Conservation (phyloP, 2,113 vertebrate species). For the Istiophorus platypterus region DNA sequence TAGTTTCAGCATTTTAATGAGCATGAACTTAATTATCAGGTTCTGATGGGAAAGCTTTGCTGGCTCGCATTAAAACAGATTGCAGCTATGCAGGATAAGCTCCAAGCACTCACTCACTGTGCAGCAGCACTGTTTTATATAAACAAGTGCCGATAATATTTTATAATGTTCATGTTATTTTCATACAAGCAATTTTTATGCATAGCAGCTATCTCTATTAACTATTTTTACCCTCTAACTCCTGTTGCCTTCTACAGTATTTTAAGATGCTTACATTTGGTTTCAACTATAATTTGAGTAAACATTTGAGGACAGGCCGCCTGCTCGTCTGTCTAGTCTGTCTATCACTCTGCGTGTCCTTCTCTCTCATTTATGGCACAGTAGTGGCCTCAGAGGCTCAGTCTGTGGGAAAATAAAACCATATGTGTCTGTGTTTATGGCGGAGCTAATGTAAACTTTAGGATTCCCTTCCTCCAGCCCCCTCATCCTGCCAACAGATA, state of each 20-base stretch:
- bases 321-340: slow-evolving; percentile 5
- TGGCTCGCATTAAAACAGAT: slow-evolving; percentile 36
- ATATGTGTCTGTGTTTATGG: slow-evolving; percentile 22
- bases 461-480: slow-evolving; percentile 53
- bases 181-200: not conserved
- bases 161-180: not conserved
- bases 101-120: slow-evolving; percentile 19
- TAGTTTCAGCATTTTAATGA: slow-evolving; percentile 58
- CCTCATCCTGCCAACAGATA: slow-evolving; percentile 47
- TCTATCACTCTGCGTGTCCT: slow-evolving; percentile 1
- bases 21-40: slow-evolving; percentile 49
- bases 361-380: slow-evolving; percentile 17
- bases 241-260: not conserved
- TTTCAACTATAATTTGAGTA: slow-evolving; percentile 41
- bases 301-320: slow-evolving; percentile 34
- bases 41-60: slow-evolving; percentile 47
- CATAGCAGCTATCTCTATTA: not conserved
- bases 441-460: slow-evolving; percentile 62
- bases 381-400: slow-evolving; percentile 20
- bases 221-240: not conserved
- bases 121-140: slow-evolving; percentile 28
- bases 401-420: slow-evolving; percentile 54
- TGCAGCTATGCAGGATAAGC: slow-evolving; percentile 30
- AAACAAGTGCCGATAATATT: slow-evolving; percentile 17
- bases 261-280: slow-evolving; percentile 37